Conservation (phyloP, 2,888 invertebrate species). For the Adelognathus sp. region DNA sequence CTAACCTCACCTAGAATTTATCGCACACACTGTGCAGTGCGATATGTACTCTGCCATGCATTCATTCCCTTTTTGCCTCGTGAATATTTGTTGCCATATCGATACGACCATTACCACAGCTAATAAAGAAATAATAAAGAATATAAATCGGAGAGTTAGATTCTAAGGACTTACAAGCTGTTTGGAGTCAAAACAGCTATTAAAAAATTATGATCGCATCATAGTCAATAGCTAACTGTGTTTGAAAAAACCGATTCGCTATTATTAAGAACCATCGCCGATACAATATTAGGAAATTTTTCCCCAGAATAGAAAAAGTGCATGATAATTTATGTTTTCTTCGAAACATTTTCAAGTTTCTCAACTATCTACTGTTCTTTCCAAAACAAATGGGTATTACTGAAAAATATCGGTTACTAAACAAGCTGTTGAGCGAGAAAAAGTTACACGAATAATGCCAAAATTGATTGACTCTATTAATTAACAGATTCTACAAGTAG, state of each 20-base stretch:
- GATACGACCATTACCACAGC: too few species aligned
- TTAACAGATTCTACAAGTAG: slow-evolving; percentile 56
- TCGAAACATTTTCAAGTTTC: not conserved
- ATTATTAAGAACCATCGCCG: too few species aligned
- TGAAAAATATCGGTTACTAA: too few species aligned
- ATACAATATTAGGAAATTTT: too few species aligned
- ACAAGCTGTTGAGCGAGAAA: not conserved
- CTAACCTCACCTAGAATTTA: slow-evolving; percentile 9
- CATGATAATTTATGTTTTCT: not conserved
- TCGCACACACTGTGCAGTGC: slow-evolving; percentile 7
- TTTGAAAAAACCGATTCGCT: too few species aligned
- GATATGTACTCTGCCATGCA: not conserved
- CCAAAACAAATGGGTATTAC: too few species aligned
- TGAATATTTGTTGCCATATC: not conserved
- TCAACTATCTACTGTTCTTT: too few species aligned
- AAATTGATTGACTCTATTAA: slow-evolving; percentile 29
- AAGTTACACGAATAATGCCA: not conserved
- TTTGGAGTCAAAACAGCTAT: too few species aligned
- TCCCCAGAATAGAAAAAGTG: slow-evolving; percentile 19
- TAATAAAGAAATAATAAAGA: too few species aligned
- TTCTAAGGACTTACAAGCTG: too few species aligned
- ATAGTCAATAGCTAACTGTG: not conserved
- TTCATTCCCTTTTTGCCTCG: slow-evolving; percentile 20
- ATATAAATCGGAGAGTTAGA: too few species aligned
- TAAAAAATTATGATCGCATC: too few species aligned